Conservation (phyloP, 2,797 vertebrate genomes). For the Acomys russatus region DNA sequence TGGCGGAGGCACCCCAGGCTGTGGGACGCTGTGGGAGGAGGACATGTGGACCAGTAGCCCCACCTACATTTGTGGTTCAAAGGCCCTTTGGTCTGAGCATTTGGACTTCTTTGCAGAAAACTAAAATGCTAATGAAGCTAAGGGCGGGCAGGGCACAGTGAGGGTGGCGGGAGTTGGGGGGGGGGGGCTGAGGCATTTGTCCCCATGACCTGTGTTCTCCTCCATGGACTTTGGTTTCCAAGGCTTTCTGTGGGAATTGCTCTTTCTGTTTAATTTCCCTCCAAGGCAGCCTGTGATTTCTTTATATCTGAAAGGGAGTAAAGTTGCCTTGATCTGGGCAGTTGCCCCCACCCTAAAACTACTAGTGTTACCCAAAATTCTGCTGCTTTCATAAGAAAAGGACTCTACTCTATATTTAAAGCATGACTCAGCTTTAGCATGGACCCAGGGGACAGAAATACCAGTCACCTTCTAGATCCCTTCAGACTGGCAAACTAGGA, state of each 20-base stretch:
- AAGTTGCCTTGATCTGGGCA: neutral
- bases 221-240: constrained; percentile 52
- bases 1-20: neutral
- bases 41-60: neutral
- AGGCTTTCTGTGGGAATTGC: constrained; percentile 34
- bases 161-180: too few relatives aligned
- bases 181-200: neutral
- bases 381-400: neutral
- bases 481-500: constrained; percentile 22
- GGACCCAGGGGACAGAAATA: neutral
- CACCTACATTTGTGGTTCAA: constrained; percentile 17
- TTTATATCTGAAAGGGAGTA: neutral
- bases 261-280: constrained; percentile 51
- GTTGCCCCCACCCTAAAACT: neutral
- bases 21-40: neutral
- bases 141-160: neutral
- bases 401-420: neutral
- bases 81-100: neutral
- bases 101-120: constrained; percentile 57
- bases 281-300: neutral
- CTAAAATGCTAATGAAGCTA: constrained; percentile 63
- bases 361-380: neutral
- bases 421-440: neutral
- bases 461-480: neutral
- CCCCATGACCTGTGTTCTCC: neutral